These are phyloP conservation scores for Cremastinae sp. DNA, from an alignment of 2,888 invertebrate species.

Conservation along the genomic window DNA sequence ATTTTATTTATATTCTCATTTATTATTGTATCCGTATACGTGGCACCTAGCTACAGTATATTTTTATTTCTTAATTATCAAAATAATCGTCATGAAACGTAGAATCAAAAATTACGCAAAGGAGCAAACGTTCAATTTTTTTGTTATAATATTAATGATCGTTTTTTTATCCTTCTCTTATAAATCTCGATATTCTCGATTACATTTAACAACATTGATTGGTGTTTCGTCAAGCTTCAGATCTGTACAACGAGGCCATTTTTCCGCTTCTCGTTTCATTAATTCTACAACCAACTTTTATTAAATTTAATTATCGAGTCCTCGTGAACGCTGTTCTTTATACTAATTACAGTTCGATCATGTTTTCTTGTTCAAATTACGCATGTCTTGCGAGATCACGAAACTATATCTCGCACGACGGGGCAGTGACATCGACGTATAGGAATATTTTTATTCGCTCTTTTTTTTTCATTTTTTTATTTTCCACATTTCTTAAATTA, in stretches of 20 bases:
- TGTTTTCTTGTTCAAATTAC: constrained; percentile 8
- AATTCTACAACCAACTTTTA: constrained; percentile 26
- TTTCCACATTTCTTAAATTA: background rate
- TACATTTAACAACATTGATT: constrained; percentile 45
- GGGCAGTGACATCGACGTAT: constrained; percentile 38
- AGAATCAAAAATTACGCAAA: constrained; percentile 34
- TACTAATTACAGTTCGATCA: constrained; percentile 43
- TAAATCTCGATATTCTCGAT: constrained; percentile 39
- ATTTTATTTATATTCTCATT: constrained; percentile 38
- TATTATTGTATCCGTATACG: constrained; percentile 61
- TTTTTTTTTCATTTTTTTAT: background rate
- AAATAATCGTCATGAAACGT: constrained; percentile 48
- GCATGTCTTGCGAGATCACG: constrained; percentile 17
- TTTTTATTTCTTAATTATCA: constrained; percentile 33
- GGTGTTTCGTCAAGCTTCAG: constrained; percentile 35
- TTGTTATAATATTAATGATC: constrained; percentile 6
- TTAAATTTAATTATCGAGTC: constrained; percentile 20
- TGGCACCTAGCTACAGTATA: constrained; percentile 56
- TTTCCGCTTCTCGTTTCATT: constrained; percentile 8
- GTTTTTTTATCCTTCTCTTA: constrained; percentile 10
- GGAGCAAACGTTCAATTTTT: constrained; percentile 31
- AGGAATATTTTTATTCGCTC: too few species aligned
- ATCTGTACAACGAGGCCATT: constrained; percentile 46
- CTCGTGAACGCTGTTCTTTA: constrained; percentile 41
- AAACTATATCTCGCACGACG: constrained; percentile 9